A percentile compares a stretch with the other conserved stretches of the same genome.
phyloP scores from a whole-genome alignment of 2,888 invertebrate species.

The Amblyteles armatorius region DNA sequence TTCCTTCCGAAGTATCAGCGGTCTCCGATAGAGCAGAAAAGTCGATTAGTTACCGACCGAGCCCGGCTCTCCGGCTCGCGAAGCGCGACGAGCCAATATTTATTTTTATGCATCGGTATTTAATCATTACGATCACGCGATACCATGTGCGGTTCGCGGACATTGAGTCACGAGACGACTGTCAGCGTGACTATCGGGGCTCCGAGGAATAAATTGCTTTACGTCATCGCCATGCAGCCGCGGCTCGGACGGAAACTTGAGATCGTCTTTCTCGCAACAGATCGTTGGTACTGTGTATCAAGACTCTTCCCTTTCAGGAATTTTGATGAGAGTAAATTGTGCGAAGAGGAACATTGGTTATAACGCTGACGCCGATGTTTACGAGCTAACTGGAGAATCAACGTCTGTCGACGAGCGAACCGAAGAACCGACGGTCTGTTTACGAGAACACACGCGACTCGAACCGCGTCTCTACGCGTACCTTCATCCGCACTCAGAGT shows the following conservation, averaged over 20 bases:
- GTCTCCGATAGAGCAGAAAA: no score
- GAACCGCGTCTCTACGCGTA: neutral
- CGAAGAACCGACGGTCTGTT: neutral
- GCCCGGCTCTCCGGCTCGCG: no score
- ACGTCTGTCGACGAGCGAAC: neutral
- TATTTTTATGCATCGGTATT: no score
- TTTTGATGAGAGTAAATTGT: neutral
- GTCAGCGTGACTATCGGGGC: neutral
- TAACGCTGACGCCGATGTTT: neutral
- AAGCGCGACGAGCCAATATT: no score
- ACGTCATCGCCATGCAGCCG: neutral
- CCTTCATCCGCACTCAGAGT: neutral
- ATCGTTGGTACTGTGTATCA: neutral
- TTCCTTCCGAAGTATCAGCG: no score
- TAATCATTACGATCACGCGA: no score
- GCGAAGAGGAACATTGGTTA: neutral
- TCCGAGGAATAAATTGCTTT: neutral
- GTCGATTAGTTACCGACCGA: no score
- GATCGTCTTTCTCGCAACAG: neutral
- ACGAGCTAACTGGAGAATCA: neutral
- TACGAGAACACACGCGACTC: neutral
- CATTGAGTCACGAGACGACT: no score
- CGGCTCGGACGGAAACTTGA: neutral
- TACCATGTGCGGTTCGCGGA: no score
- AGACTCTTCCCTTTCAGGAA: constrained; percentile 5